Evolutionary conservation across 2,797 vertebrate genomes (phyloP), one percentile per base, ranked within the genome.

Genomic region (Danio choprae): DNA sequence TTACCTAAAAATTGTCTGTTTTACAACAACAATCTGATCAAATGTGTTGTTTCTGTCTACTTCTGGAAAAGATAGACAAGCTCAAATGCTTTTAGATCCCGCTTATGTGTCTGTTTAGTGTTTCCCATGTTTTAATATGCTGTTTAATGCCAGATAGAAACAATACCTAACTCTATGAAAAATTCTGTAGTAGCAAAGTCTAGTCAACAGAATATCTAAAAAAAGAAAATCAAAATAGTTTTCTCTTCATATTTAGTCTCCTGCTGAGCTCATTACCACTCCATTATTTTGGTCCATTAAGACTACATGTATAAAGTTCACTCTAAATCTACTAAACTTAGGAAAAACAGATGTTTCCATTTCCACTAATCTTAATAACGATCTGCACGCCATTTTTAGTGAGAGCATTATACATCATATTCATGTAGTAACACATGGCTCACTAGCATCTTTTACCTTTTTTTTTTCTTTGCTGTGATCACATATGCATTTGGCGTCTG

Each of bases 381-480:
- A 41, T 40, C 22, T 46, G 6, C 62, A 36, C 18, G 5, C 18
- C 20, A 18, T 77, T 44, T 44, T 40, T 48, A 1, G 16, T 58
- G 18, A n/a, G 10, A 44, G 6, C 44, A 67, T 56, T 63, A 43
- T 46, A 36, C 16, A 48, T 77, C 12, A 48, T 38, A 29, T 15
- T n/a, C 5, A 55, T 40, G 8, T 11, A 29, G 9, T 64, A 55
- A 65, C 63, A 59, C 22, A 56, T 58, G 40, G 40, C 13, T 36
- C 20, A 3, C 6, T 59, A 69, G 81, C 60, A 44, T 65, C 44
- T 59, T 71, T 41, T 67, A 36, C 4, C 50, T 29, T 29, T 43
- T 75, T 46, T 36, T 63, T 38, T 70, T 75, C 16, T 36, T n/a
- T 58, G 60, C 36, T 79, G 46, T 78, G 55, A 70, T 78, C n/a